Conservation (phyloP, 2,888 invertebrate species). For the Andrena minutula region DNA sequence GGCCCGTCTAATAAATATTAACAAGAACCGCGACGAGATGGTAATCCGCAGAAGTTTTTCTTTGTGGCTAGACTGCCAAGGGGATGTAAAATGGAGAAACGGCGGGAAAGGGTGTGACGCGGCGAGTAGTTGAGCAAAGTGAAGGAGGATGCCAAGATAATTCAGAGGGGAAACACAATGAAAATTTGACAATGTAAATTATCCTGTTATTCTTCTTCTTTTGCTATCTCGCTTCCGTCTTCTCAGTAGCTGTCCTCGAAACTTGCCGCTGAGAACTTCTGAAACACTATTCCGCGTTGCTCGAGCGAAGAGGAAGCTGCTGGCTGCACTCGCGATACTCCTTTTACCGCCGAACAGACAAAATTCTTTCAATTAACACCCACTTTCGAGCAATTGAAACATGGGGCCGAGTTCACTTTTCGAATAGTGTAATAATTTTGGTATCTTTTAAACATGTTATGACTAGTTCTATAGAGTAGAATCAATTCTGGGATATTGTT, state of each 20-base stretch:
- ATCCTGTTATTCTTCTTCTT: slow-evolving; percentile 77
- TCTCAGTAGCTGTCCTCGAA: slow-evolving; percentile 33
- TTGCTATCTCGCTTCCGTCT: slow-evolving; percentile 64
- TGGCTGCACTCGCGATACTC: slow-evolving; percentile 26
- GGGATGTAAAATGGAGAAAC: slow-evolving; percentile 68
- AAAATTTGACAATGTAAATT: slow-evolving; percentile 79
- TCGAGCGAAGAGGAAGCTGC: slow-evolving; percentile 48
- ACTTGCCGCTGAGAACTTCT: slow-evolving; percentile 35
- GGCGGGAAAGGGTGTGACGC: slow-evolving; percentile 48
- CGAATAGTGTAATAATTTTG: background rate
- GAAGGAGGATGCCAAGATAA: slow-evolving; percentile 60
- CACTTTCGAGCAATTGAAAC: background rate
- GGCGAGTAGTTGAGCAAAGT: slow-evolving; percentile 51
- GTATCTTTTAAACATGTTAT: too few species aligned
- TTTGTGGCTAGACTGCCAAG: slow-evolving; percentile 70
- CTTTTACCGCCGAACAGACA: slow-evolving; percentile 8
- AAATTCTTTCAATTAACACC: slow-evolving; percentile 38
- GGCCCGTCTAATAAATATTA: slow-evolving; percentile 82
- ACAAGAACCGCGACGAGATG: slow-evolving; percentile 80
- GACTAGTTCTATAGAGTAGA: too few species aligned
- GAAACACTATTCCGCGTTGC: slow-evolving; percentile 15
- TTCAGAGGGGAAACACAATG: slow-evolving; percentile 63
- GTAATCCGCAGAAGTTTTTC: slow-evolving; percentile 81
- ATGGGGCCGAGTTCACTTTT: background rate
- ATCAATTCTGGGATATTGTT: too few species aligned